phyloP scores from a whole-genome alignment of 2,797 vertebrate genomes.

The Podargus strigoides region DNA sequence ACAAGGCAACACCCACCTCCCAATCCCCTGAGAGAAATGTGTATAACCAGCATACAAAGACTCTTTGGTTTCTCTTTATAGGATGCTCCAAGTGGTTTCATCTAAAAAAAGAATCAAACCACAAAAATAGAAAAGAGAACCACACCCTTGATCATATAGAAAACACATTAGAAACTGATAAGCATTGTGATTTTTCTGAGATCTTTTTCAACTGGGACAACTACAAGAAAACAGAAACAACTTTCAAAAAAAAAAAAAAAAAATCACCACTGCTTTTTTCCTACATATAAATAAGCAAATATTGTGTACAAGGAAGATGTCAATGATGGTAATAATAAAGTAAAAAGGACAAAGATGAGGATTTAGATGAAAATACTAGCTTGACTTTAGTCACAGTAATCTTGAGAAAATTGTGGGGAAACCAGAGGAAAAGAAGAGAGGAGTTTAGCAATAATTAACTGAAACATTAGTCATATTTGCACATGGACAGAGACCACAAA shows the following conservation, averaged over 20 bases:
- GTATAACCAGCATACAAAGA: background rate
- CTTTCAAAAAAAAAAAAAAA: background rate
- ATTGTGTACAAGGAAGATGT: background rate
- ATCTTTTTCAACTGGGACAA: background rate
- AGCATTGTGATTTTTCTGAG: background rate
- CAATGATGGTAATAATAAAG: background rate
- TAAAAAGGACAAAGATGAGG: background rate
- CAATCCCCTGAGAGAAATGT: background rate
- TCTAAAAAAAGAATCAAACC: background rate
- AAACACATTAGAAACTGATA: background rate
- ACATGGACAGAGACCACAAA: background rate
- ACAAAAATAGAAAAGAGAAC: background rate
- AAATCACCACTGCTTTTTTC: background rate
- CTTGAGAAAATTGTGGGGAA: background rate
- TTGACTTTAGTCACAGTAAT: background rate
- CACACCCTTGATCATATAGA: fast-evolving
- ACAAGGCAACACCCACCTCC: background rate
- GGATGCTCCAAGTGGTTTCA: background rate
- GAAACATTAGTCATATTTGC: background rate
- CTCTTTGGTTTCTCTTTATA: background rate
- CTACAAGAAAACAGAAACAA: background rate
- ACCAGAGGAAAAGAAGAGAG: background rate
- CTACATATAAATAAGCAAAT: background rate
- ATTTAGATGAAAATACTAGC: background rate
- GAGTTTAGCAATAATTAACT: background rate